Evolutionary conservation across 2,888 invertebrate genomes (phyloP).

Genomic region (Drosophila bunnanda): DNA sequence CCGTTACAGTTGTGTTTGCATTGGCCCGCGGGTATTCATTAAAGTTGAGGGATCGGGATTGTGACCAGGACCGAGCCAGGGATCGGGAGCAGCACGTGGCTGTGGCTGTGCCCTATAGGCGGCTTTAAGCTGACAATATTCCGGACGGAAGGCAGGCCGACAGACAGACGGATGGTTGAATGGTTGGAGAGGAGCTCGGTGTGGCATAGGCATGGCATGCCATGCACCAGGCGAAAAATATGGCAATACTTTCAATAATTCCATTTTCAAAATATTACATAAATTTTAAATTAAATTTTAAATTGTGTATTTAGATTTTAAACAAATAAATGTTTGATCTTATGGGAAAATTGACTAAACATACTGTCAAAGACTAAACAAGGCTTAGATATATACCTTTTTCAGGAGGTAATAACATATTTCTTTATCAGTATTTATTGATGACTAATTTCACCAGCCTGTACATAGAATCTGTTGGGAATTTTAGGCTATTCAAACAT

Average conservation of each 20-base stretch:
- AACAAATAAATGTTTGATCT: too few species aligned
- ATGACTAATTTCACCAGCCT: too few species aligned
- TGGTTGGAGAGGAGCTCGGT: conserved; percentile 4
- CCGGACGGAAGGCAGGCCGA: conserved; percentile 9
- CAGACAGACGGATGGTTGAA: conserved; percentile 6
- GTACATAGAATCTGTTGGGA: neutral
- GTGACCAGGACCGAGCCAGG: neutral
- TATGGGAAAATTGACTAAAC: too few species aligned
- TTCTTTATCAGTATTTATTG: too few species aligned
- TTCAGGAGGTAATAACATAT: too few species aligned
- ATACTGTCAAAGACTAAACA: too few species aligned
- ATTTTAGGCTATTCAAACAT: neutral
- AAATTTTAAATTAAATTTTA: too few species aligned
- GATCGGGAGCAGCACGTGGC: conserved; percentile 25
- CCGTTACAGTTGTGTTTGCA: conserved; percentile 64
- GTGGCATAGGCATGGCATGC: conserved; percentile 3
- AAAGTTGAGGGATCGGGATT: conserved; percentile 51
- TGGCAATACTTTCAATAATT: too few species aligned
- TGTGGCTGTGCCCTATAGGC: conserved; percentile 36
- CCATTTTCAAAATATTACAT: too few species aligned
- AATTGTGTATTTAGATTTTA: too few species aligned
- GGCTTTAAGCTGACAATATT: conserved; percentile 66
- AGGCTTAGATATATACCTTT: too few species aligned
- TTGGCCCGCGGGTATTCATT: conserved; percentile 70
- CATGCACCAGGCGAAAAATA: neutral